Evolutionary conservation across 2,888 invertebrate species (phyloP).

Genomic region (Drosophila neoperkinsi): DNA sequence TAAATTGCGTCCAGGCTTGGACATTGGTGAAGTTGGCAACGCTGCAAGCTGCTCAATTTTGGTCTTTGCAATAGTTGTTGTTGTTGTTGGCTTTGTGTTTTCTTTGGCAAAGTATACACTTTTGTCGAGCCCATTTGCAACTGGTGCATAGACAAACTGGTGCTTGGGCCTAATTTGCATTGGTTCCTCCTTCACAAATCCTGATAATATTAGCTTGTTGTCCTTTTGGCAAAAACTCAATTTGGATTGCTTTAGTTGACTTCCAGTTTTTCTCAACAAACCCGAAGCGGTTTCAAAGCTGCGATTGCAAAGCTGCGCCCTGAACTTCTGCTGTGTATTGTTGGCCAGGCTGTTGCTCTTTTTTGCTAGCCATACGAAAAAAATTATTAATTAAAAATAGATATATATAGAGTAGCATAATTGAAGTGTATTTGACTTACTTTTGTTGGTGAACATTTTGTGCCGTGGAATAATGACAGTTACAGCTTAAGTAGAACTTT

Average conservation of each 20-base stretch:
- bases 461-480: conserved; percentile 20
- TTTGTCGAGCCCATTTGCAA: conserved; percentile 8
- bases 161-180: conserved; percentile 33
- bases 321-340: conserved; percentile 56
- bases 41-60: conserved; percentile 27
- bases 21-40: conserved; percentile 40
- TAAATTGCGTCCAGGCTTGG: conserved; percentile 60
- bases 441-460: conserved; percentile 57
- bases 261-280: conserved; percentile 56
- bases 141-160: conserved; percentile 39
- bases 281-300: conserved; percentile 70
- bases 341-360: conserved; percentile 30
- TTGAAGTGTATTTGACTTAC: conserved; percentile 28
- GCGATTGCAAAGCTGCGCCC: conserved; percentile 30
- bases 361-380: conserved; percentile 12
- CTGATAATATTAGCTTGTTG: conserved; percentile 58
- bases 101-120: conserved; percentile 1
- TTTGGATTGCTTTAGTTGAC: conserved; percentile 74
- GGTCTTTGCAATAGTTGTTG: neutral
- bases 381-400: neutral
- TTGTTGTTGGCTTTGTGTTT: neutral
- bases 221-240: conserved; percentile 57
- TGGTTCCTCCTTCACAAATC: conserved; percentile 58
- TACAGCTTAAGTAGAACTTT: conserved; percentile 13
- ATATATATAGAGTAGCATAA: neutral